Conservation (phyloP, 2,797 vertebrate species). For the Dromococcyx pavoninus region DNA sequence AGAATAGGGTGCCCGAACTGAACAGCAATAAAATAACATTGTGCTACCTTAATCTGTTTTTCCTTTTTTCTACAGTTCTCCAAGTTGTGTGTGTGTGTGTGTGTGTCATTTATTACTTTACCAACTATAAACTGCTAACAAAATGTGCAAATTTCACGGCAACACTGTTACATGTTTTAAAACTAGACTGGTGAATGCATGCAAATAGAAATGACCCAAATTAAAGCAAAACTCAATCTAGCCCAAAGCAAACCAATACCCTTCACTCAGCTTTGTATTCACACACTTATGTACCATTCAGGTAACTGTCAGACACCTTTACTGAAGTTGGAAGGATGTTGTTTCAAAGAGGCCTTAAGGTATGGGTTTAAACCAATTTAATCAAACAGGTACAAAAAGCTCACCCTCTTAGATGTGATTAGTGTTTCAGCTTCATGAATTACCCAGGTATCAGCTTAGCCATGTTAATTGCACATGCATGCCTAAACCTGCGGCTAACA, state of each 20-base stretch:
- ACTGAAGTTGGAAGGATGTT: neutral
- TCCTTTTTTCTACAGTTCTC: neutral
- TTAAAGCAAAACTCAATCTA: neutral
- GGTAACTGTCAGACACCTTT: neutral
- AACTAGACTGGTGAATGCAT: neutral
- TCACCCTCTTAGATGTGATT: neutral
- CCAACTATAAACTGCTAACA: neutral
- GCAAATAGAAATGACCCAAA: neutral
- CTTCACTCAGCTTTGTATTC: neutral
- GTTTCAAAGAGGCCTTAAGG: neutral
- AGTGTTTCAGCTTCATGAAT: neutral
- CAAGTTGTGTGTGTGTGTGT: too few relatives aligned
- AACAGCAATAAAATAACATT: neutral
- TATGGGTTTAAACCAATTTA: neutral
- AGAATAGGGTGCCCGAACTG: neutral
- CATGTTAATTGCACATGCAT: neutral
- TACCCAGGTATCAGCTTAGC: neutral
- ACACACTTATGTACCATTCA: neutral
- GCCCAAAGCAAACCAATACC: neutral
- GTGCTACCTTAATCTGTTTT: neutral
- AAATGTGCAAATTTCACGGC: neutral
- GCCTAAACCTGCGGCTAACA: neutral
- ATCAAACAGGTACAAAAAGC: neutral
- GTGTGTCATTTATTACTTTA: neutral
- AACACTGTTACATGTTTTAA: neutral